Evolutionary conservation across 2,888 invertebrate species (phyloP).

Genomic region (Phalera bucephala): DNA sequence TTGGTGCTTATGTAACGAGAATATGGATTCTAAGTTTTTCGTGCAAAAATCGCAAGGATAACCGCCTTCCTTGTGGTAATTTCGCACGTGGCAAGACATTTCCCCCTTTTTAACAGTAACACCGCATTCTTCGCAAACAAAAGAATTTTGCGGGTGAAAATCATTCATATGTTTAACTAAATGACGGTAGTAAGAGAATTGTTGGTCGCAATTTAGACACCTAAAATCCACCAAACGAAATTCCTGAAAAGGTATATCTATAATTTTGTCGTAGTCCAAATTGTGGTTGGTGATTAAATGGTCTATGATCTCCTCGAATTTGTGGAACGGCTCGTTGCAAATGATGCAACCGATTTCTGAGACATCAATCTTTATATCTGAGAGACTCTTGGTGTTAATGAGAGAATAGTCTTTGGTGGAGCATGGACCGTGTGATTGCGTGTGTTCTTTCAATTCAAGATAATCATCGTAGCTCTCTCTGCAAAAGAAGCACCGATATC

Average conservation of each 20-base stretch:
- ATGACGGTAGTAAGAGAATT: constrained; percentile 55
- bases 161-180: constrained; percentile 58
- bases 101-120: constrained; percentile 56
- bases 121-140: constrained; percentile 63
- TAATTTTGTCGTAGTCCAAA: constrained; percentile 53
- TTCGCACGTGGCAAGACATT: constrained; percentile 53
- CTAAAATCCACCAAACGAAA: constrained; percentile 55
- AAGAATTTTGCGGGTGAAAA: constrained; percentile 53
- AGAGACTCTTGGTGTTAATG: constrained; percentile 53
- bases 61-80: constrained; percentile 51
- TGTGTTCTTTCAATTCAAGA: constrained; percentile 60
- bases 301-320: constrained; percentile 51
- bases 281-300: constrained; percentile 63
- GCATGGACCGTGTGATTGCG: constrained; percentile 56
- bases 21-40: constrained; percentile 42
- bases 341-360: constrained; percentile 62
- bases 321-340: constrained; percentile 53
- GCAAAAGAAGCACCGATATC: constrained; percentile 68
- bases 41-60: constrained; percentile 59
- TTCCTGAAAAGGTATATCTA: constrained; percentile 54
- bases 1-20: constrained; percentile 44
- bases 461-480: constrained; percentile 53
- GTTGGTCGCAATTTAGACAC: constrained; percentile 56
- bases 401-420: constrained; percentile 52
- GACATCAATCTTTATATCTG: constrained; percentile 65